These are phyloP conservation scores for Macrocentrus cingulum DNA, from an alignment of 1,140 invertebrate species.

Conservation along the genomic window DNA sequence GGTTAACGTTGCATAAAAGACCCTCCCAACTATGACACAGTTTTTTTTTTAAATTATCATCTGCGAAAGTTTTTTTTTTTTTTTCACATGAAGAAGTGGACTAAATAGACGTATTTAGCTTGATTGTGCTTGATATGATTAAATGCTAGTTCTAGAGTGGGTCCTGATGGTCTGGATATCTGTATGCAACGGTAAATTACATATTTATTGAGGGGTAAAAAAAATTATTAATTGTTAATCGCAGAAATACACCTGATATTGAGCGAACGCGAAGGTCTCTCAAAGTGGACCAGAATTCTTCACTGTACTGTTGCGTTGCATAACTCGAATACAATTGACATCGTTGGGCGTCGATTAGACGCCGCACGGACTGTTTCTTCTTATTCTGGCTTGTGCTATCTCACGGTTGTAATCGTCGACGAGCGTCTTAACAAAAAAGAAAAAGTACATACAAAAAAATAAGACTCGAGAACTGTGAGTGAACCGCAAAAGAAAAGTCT, in stretches of 20 bases:
- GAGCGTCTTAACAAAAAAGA: constrained; percentile 12
- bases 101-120: no score
- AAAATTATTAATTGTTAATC: not conserved
- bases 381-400: no score
- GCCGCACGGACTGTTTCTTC: constrained; percentile 2
- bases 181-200: not conserved
- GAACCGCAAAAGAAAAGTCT: constrained; percentile 17
- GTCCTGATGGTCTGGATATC: no score
- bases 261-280: not conserved
- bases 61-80: no score
- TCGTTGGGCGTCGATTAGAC: constrained; percentile 25
- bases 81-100: no score
- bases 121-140: no score
- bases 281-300: constrained; percentile 16
- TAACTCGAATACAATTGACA: constrained; percentile 28
- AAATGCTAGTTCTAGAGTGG: no score
- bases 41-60: no score
- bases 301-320: constrained; percentile 16
- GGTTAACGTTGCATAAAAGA: no score
- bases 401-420: not conserved
- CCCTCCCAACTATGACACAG: no score
- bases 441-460: no score
- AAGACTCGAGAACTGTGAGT: constrained; percentile 3
- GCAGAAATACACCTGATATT: not conserved
- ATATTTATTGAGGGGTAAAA: not conserved